Evolutionary conservation across 2,113 vertebrate genomes (phyloP), one percentile per base, ranked within the genome.

Genomic region (Tympanuchus pallidicinctus): DNA sequence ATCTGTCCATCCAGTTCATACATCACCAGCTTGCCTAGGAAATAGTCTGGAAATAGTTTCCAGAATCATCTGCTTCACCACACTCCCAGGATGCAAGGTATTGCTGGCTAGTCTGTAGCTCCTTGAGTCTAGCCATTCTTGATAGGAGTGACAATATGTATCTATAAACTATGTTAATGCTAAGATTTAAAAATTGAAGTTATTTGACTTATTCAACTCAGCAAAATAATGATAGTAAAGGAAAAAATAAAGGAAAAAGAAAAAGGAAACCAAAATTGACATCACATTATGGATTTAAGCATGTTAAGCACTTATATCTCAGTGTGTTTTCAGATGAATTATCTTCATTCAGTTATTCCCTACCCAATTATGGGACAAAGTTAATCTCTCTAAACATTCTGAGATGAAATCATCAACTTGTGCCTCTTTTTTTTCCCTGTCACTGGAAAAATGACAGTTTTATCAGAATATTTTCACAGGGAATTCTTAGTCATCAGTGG

Each of bases 281-380:
- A 36, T 57, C 1, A 3, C 28, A 22, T 64, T 45, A 27, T 40
- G 3, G 7, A 40, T 75, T 80, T 70, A 82, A 34, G 8, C 28
- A 52, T 15, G 16, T 70, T 47, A 75, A n/a, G 15, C 15, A 64
- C 4, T 1, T 75, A 50, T 9, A 40, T 67, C 28, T 75, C 13
- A 59, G n/a, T 5, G 40, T 0, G 0, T 45, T 57, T 67, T 64
- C 30, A 21, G 6, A 30, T 36, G 30, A 57, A 61, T 5, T 11
- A 34, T 22, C 17, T 81, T 81, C 40, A 40, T 11, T 25, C 34
- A 60, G 75, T 54, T 60, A 25, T 61, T 72, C 30, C 20, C 56
- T 13, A 45, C 59, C 3, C 34, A 32, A 15, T 47, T 54, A 36
- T 38, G 6, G 15, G 45, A 69, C 8, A 9, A 34, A 69, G 72